Evolutionary conservation across 1,140 invertebrate species (phyloP), one percentile per base, ranked within the genome.

Genomic region (Papilio machaon): DNA sequence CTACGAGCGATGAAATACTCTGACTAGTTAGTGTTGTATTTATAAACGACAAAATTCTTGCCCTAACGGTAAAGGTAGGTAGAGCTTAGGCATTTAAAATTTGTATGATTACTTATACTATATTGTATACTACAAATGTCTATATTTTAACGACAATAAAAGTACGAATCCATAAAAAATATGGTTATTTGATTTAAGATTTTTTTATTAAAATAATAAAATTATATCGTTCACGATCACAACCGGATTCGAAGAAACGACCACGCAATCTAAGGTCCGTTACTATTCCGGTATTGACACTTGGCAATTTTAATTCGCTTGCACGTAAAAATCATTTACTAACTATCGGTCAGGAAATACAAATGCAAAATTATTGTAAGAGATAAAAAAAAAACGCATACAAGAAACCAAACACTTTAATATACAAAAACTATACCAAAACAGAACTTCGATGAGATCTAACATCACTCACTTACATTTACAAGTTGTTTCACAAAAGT

Each of bases 381-480:
- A 23, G 9, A 75, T 76, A 60, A 19, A 2, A 58, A 60, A 78
- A 15, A 38, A 76, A 78, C 30, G 17, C 30, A 78, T 17, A 38
- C 13, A 2, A 60, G 43, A 52, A 78, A 60, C n/a, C 23, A 78
- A 76, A 19, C 77, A 79, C 77, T 79, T 79, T 79, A 79, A 67
- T 79, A 77, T 77, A 79, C 77, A 79, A 79, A 76, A 64, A 79
- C 77, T 46, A 46, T 10, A 79, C 60, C 77, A 46, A 79, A 79
- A 79, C 35, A 35, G 58, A 64, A 35, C 52, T 60, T 43, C 64
- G 30, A 43, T 60, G 49, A 52, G 60, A 46, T 79, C 77, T 64
- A 38, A 79, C 77, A 67, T 64, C 77, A 60, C 54, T 60, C 52
- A 79, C 76, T 78, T 64, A 78, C 77, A 64, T 60, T 79, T 67